Conservation (phyloP, 1,140 invertebrate genomes). For the Atta cephalotes region DNA sequence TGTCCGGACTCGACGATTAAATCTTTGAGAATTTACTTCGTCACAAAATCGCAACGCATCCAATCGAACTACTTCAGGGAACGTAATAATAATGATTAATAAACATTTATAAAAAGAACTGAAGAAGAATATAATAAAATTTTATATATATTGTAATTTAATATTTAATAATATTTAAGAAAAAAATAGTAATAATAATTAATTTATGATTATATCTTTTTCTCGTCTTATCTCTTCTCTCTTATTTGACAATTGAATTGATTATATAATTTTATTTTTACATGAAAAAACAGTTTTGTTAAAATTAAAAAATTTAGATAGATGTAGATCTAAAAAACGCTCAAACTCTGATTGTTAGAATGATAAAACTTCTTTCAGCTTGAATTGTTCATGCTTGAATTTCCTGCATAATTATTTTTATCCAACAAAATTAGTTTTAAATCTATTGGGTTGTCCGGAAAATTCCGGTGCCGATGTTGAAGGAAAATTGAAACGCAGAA, state of each 20-base stretch:
- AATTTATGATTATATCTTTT: not conserved
- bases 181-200: not conserved
- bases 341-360: too few relatives aligned
- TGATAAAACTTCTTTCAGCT: too few relatives aligned
- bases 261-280: not conserved
- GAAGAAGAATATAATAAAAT: not conserved
- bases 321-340: too few relatives aligned
- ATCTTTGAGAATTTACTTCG: not conserved
- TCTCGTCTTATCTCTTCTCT: not conserved
- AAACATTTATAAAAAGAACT: not conserved
- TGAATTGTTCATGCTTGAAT: too few relatives aligned
- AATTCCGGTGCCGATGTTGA: too few relatives aligned
- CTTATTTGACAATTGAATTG: not conserved
- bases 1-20: conserved; percentile 8
- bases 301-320: too few relatives aligned
- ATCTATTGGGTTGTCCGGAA: too few relatives aligned
- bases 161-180: conserved; percentile 2
- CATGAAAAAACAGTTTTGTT: too few relatives aligned
- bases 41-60: not conserved
- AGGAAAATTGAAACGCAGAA: too few relatives aligned
- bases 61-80: not conserved
- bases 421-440: too few relatives aligned
- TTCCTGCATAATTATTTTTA: too few relatives aligned
- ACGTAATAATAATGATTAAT: not conserved
- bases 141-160: not conserved